Base-by-base conservation (phyloP, 2,113 vertebrate genomes). In the Spheniscus mendiculus region DNA sequence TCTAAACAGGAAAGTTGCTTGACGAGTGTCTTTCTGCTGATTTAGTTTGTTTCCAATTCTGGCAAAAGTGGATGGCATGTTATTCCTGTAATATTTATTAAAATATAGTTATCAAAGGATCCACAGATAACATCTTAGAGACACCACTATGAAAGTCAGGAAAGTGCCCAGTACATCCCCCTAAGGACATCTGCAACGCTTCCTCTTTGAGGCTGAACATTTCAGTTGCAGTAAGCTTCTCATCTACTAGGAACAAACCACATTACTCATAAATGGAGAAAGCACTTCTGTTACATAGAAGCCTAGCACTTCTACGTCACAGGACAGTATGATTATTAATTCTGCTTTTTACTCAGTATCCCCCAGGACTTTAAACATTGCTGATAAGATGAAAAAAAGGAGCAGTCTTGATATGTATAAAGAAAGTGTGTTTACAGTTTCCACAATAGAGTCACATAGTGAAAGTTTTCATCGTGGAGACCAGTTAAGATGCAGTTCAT, bases 1-100 rank as follows among this genome's bases (percentile, higher is more conserved):
- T 97, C 98, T 98, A 92, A 99, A 99, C 53, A 99, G 98, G 98
- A 99, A 99, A 8, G 99, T 99, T 96, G 99, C 99, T 95, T 99
- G 99, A 61, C 99, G 99, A 15, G 98, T 98, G 36, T 99, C 99
- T 93, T 99, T 99, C 98, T 99, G 99, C 85, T 98, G 98, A 95
- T 89, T 98, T 81, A 98, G 96, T 95, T 98, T 98, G 97, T 98
- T 98, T 93, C 98, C 98, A 95, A 95, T 98, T 94, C 98, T 98
- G 95, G 97, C 95, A 87, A 98, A 98, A 81, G 97, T 90, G 34
- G 98, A 91, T 11, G 97, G 76, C n/a, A 98, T 53, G 34, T 97
- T 98, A 96, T 91, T 98, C 96, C 98, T 99, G 96, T 65, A 98
- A 98, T 78, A 96, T 40, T 77, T 56, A 79, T 73, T 71, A 78